A percentile compares a stretch with the other conserved stretches of the same genome.
Evolutionary conservation across 2,888 invertebrate genomes (phyloP).

Genomic region (Mythimna impura): DNA sequence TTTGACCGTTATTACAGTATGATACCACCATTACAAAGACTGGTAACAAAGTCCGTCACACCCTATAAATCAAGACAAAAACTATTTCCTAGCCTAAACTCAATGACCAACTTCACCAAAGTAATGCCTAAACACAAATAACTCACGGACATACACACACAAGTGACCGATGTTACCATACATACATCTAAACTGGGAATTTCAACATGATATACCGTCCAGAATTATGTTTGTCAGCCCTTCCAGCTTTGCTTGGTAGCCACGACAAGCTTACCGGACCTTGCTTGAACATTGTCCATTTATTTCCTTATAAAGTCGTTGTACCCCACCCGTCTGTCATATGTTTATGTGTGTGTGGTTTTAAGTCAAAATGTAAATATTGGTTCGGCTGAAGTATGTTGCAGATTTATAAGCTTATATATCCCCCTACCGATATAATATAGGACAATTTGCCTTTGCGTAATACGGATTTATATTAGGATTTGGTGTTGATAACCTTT

Average conservation of each 20-base stretch:
- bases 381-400: constrained; percentile 28
- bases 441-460: not conserved
- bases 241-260: constrained; percentile 41
- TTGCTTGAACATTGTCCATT: constrained; percentile 40
- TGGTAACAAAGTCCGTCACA: not conserved
- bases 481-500: constrained; percentile 27
- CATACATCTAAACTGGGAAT: constrained; percentile 41
- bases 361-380: constrained; percentile 46
- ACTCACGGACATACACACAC: constrained; percentile 8
- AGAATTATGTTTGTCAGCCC: constrained; percentile 46
- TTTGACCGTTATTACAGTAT: not conserved
- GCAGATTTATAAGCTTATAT: not conserved
- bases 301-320: constrained; percentile 50
- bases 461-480: constrained; percentile 8
- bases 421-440: not conserved
- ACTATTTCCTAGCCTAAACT: constrained; percentile 6
- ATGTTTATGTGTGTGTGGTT: constrained; percentile 27
- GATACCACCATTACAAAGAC: not conserved
- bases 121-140: constrained; percentile 21
- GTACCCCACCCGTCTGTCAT: constrained; percentile 49
- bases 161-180: constrained; percentile 14
- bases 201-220: constrained; percentile 41
- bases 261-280: constrained; percentile 42
- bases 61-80: not conserved
- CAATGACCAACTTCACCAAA: not conserved